Evolutionary conservation across 1,140 invertebrate genomes (phyloP), one percentile per base, ranked within the genome.

Genomic region (Idris sp.): DNA sequence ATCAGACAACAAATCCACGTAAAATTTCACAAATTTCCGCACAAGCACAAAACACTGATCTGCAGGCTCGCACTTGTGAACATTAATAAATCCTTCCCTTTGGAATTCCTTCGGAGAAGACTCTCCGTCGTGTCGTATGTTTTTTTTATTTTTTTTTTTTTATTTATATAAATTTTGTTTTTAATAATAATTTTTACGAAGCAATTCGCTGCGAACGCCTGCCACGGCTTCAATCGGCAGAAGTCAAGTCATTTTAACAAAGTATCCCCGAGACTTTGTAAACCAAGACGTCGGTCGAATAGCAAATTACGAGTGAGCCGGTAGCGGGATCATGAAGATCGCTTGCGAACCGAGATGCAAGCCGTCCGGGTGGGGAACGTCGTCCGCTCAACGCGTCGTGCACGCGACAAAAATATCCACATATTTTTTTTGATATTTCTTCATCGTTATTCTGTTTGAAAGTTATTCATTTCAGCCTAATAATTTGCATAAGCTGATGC

Each of bases 231-330:
- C 89, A 90, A 87, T 91, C 90, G 90, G 90, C 90, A 91, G 89
- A 91, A 92, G 89, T 91, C 90, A 93, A 93, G 92, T 93, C 92
- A 93, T 93, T 90, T 91, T 93, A 75, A 26, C 81, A 81, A 83
- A 83, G 72, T 78, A 80, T 86, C 92, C 92, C 92, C 92, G 92
- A 91, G 90, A 92, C 90, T 91, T 90, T 90, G 90, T 89, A 82
- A 91, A 92, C 91, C 91, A 93, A 94, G 93, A 93, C 93, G 93
- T 94, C 92, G 93, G 92, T 94, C 92, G 93, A 92, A 92, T 92
- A 72, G 91, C 91, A 91, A 92, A 92, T 92, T 91, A 92, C 90
- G 91, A 91, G 91, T 84, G 83, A 85, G 81, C 73, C 81, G 79
- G 80, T 80, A 78, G 76, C 81, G 79, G 74, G 80, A 78, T 85